Evolutionary conservation across 2,113 vertebrate genomes (phyloP).

Genomic region (Psittacus erithacus): DNA sequence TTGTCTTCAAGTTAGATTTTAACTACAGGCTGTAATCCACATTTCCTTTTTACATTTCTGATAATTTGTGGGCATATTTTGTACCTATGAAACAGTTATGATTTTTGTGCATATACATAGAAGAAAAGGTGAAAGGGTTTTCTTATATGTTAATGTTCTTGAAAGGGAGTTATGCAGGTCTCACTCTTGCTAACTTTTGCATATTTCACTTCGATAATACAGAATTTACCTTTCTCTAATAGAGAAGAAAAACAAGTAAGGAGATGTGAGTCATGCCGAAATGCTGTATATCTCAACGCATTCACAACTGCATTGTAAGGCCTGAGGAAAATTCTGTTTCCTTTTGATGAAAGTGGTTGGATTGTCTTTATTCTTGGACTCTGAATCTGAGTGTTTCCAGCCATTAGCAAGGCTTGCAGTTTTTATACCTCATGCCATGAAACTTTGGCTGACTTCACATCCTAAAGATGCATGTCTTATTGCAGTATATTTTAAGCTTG

Average conservation of each 20-base stretch:
- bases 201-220: neutral
- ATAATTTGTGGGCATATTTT: neutral
- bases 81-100: neutral
- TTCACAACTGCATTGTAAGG: neutral
- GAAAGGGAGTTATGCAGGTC: neutral
- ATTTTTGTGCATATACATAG: neutral
- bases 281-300: neutral
- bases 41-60: neutral
- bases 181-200: neutral
- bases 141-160: neutral
- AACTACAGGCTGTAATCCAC: neutral
- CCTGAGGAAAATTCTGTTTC: constrained; percentile 9
- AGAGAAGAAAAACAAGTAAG: neutral
- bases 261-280: neutral
- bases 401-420: constrained; percentile 27
- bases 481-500: constrained; percentile 53
- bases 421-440: constrained; percentile 31
- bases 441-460: constrained; percentile 51
- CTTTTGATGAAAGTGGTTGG: neutral
- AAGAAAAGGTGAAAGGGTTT: neutral
- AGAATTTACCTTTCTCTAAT: neutral
- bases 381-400: neutral
- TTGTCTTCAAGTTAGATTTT: neutral
- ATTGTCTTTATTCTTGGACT: constrained; percentile 17
- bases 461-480: constrained; percentile 43